A percentile compares a stretch with the other conserved stretches of the same genome.
These are phyloP conservation scores for Patella caerulea DNA, from an alignment of 2,888 invertebrate species.

Conservation along the genomic window DNA sequence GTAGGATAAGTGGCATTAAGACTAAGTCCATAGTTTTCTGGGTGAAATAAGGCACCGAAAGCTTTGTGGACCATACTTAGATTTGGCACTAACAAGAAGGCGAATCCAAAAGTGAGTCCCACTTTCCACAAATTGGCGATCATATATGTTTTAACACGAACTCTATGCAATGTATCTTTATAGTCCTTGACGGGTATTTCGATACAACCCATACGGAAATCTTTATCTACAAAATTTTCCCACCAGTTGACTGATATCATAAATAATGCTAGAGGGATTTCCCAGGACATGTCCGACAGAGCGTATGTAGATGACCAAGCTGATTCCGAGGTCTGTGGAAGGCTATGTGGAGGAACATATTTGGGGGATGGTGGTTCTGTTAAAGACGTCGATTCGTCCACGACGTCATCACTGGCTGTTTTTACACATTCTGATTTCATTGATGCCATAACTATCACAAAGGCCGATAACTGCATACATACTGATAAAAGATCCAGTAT, in stretches of 20 bases:
- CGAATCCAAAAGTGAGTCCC: conserved; percentile 52
- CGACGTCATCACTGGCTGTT: conserved; percentile 6
- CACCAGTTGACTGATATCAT: conserved; percentile 86
- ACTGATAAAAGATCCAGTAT: conserved; percentile 58
- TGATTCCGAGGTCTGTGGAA: conserved; percentile 21
- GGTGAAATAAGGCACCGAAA: conserved; percentile 30
- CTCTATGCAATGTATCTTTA: conserved; percentile 53
- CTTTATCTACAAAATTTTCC: conserved; percentile 81
- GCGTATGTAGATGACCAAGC: conserved; percentile 37
- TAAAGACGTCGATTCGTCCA: conserved; percentile 2
- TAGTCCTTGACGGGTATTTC: conserved; percentile 44
- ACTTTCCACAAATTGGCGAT: conserved; percentile 60
- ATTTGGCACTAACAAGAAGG: conserved; percentile 50
- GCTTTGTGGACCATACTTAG: conserved; percentile 39
- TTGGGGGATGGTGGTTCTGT: neutral
- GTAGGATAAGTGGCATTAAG: neutral
- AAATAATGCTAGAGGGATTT: conserved; percentile 78
- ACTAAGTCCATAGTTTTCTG: conserved; percentile 2
- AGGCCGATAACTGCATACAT: conserved; percentile 60
- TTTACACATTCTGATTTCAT: conserved; percentile 45
- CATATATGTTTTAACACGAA: conserved; percentile 55
- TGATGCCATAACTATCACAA: conserved; percentile 52
- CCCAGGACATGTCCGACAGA: conserved; percentile 72
- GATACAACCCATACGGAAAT: conserved; percentile 40
- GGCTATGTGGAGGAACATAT: conserved; percentile 12